Evolutionary conservation across 2,797 vertebrate genomes (phyloP), one percentile per base, ranked within the genome.

Genomic region (Borostomias antarcticus): DNA sequence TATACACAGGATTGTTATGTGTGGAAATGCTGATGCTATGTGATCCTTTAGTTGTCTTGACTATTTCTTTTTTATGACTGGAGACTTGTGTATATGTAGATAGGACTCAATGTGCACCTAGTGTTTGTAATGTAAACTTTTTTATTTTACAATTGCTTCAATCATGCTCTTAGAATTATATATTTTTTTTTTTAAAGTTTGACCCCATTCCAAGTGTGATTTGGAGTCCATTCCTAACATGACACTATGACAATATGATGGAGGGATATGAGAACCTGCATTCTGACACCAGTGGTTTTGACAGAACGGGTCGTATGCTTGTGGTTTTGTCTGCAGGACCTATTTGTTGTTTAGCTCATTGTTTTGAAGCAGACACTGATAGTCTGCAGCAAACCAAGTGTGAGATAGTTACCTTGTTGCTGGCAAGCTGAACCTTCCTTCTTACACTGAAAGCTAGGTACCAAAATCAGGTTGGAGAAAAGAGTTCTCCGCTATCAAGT

Each of bases 1-100:
- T 85, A 91, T 88, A 86, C 74, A 76, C 76, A 72, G 83, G 82
- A 75, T 88, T 86, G 88, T 88, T 67, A 77, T 88, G 88, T 93
- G 94, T 94, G 94, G 91, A 90, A 83, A 68, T 92, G 93, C 95
- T 91, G 87, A 89, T 93, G 81, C 89, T 88, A 92, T 96, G 91
- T 92, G 89, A 91, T 94, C 83, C 83, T 88, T 80, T 84, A 84
- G 82, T 85, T 85, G 79, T 83, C 70, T 77, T 75, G 78, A 83
- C 85, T 82, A 85, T 48, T 62, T 87, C 35, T 90, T 93, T 87
- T 94, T 89, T 93, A 86, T 74, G 94, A 96, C 95, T 96, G 93
- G 93, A 96, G 93, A 96, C 95, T 96, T 97, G 94, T 95, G 94
- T 92, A 94, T 95, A 91, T 98, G 95, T 97, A 96, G 93, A 96